A percentile compares a stretch with the other conserved stretches of the same genome.
Conservation (phyloP, 2,113 vertebrate genomes). For the Hippocampus comes region DNA sequence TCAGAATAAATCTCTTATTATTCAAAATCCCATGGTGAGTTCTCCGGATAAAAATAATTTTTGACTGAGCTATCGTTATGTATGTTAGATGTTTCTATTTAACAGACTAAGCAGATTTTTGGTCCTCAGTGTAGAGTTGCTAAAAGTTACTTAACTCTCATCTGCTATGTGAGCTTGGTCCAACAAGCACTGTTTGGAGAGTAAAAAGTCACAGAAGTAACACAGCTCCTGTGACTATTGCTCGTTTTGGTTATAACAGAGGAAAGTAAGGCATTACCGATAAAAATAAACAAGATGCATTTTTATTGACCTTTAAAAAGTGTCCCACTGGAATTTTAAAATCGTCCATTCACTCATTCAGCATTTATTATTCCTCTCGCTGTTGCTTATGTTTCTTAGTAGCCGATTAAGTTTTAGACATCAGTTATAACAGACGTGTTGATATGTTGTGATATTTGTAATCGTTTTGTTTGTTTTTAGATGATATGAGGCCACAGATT, state of each 20-base stretch:
- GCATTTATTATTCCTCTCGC: not conserved
- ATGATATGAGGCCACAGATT: not conserved
- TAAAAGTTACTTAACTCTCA: conserved; percentile 44
- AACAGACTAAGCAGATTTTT: conserved; percentile 58
- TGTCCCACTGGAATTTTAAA: not conserved
- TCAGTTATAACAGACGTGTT: no score
- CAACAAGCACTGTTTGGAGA: not conserved
- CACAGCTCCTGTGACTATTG: not conserved
- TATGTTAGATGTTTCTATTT: conserved; percentile 45
- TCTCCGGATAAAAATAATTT: conserved; percentile 34
- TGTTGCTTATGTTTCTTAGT: not conserved
- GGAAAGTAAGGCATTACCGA: no score
- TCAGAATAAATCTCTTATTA: conserved; percentile 39
- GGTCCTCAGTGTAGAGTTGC: conserved; percentile 15
- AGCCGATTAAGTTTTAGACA: no score
- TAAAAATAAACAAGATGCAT: not conserved
- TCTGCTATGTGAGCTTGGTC: not conserved
- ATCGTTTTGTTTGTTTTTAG: not conserved
- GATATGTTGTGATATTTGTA: not conserved
- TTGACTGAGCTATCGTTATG: conserved; percentile 41
- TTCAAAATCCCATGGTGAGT: conserved; percentile 41
- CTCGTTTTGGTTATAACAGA: not conserved
- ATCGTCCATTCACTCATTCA: not conserved
- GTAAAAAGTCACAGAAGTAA: not conserved
- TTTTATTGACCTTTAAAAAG: not conserved